Evolutionary conservation across 2,888 invertebrate species (phyloP).

Genomic region (Sesia bembeciformis): DNA sequence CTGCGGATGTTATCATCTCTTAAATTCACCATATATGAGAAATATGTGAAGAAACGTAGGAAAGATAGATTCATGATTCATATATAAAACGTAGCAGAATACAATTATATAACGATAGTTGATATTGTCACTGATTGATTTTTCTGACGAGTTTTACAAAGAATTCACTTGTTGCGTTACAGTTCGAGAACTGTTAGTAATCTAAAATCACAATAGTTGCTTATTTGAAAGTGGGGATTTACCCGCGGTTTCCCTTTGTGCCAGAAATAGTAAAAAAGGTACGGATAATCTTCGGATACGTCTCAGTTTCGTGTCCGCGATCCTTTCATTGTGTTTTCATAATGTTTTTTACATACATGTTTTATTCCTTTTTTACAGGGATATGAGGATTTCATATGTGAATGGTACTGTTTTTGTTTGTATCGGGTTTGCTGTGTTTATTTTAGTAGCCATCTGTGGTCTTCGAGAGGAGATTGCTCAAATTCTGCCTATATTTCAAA

Average conservation of each 20-base stretch:
- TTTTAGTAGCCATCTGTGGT: too few relatives aligned
- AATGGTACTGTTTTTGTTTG: too few relatives aligned
- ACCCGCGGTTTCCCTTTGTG: slow-evolving; percentile 28
- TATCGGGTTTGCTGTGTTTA: too few relatives aligned
- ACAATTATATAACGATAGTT: neutral
- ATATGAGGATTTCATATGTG: neutral
- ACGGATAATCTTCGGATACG: slow-evolving; percentile 24
- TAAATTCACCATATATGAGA: too few relatives aligned
- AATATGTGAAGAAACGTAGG: too few relatives aligned
- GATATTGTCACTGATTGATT: neutral
- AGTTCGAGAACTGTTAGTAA: slow-evolving; percentile 1
- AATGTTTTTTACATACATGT: slow-evolving; percentile 6
- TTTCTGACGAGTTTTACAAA: neutral
- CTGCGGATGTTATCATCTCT: too few relatives aligned
- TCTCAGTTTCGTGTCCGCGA: slow-evolving; percentile 11
- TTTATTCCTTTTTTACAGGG: neutral
- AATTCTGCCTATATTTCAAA: too few relatives aligned
- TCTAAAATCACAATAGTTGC: slow-evolving; percentile 12
- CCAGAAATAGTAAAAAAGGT: slow-evolving; percentile 36
- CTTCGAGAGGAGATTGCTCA: too few relatives aligned
- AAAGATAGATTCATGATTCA: neutral
- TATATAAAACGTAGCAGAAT: too few relatives aligned
- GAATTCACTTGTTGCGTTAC: neutral
- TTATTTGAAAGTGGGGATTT: slow-evolving; percentile 29
- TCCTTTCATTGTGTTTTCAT: slow-evolving; percentile 8